These are phyloP conservation scores for Callipepla squamata DNA, from an alignment of 2,113 vertebrate genomes.

Conservation along the genomic window DNA sequence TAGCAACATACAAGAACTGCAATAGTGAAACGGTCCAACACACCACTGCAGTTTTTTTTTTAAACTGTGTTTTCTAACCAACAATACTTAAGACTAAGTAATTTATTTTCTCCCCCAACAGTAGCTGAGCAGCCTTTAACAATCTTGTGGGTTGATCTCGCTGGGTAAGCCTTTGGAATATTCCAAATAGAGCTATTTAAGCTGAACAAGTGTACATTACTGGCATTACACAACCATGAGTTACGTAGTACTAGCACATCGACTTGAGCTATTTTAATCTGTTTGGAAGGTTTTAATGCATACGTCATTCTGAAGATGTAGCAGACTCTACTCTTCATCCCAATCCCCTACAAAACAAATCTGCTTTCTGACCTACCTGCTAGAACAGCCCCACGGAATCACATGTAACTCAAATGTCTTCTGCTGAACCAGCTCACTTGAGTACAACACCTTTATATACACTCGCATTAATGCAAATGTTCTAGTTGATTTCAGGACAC, in stretches of 20 bases:
- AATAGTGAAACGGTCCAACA: background rate
- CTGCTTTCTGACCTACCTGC: conserved; percentile 7
- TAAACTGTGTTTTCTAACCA: background rate
- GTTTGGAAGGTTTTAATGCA: background rate
- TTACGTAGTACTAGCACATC: background rate
- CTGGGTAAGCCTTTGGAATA: background rate
- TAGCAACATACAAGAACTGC: background rate
- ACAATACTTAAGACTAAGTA: background rate
- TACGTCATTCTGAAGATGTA: background rate
- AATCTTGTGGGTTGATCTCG: background rate
- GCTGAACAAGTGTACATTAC: background rate
- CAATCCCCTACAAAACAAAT: background rate
- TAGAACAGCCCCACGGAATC: background rate
- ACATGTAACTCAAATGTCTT: background rate
- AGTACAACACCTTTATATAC: background rate
- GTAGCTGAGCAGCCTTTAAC: background rate
- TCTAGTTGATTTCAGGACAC: background rate
- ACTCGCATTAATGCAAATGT: background rate
- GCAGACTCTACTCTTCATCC: background rate
- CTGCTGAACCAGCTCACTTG: background rate
- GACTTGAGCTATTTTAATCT: background rate
- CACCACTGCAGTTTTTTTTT: background rate
- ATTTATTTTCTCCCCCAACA: background rate
- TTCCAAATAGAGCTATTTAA: background rate
- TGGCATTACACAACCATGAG: background rate